Base-by-base conservation (phyloP, 2,888 invertebrate species). In the Linhomoeus sp. region DNA sequence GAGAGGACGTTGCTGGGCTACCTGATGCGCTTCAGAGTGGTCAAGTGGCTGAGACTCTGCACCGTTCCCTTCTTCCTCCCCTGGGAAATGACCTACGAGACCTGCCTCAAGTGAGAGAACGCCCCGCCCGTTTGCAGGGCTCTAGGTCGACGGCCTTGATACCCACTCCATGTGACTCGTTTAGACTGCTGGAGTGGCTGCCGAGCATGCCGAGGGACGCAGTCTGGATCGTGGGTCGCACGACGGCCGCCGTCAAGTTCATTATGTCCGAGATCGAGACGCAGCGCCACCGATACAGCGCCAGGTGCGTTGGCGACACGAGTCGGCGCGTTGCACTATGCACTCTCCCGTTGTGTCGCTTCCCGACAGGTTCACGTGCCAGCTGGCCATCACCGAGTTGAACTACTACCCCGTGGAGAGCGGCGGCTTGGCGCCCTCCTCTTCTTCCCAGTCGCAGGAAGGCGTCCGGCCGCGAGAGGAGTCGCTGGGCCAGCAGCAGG, bases 1-100 rank as follows among this genome's bases (percentile, higher is more conserved):
- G 49, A 49, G 7, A 49, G 26, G 35, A 49, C 43, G 23, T 26
- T 29, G 25, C 37, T 49, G 25, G 5, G 29, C 9, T 43, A 38
- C 24, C 22, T 49, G 12, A 37, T 42, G 7, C 7, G 43, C 15
- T 33, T 36, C 19, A 26, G 43, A 9, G 38, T 43, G 17, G 20
- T 49, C 12, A 41, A 36, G 23, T 44, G 43, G 46, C 22, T 47
- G 7, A 3, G 45, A 2, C 43, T 38, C 29, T 69, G 84, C 49
- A 78, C 82, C 45, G 72, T 88, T 49, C 88, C 90, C 0, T 87
- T 82, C 61, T 76, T 82, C 42, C 70, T 90, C 47, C 87, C 88
- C 22, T 79, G 80, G 47, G 88, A 90, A 66, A 77, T 90, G 52
- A 75, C 83, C 7, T 55, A 58, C 46, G 57, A 56, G 15, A 53